Evolutionary conservation across 2,797 vertebrate species (phyloP), one percentile per base, ranked within the genome.

Genomic region (Cyprinodon diabolis): DNA sequence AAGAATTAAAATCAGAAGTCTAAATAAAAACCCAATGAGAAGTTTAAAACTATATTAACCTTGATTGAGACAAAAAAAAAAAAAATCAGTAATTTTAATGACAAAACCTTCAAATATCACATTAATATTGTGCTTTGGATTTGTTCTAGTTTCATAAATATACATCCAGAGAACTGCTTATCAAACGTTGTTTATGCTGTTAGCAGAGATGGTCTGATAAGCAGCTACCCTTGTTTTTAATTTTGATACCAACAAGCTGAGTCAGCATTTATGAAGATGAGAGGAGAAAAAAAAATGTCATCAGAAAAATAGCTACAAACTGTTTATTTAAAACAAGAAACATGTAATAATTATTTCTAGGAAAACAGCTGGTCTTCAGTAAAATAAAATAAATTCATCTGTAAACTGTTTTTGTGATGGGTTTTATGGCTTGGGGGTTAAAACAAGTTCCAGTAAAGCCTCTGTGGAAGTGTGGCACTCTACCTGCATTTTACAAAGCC

Each of bases 131-230:
- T 43, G 40, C 40, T 43, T 43, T 43, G 40, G 40, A 43, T 9
- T 55, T 55, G 52, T 37, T 43, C 5, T 43, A 43, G 40, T 43
- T 43, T 43, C 40, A 43, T 43, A 8, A 30, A 43, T 8, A 43
- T 5, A 43, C 40, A 43, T 43, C 63, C 23, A 45, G 25, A 65
- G 52, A 62, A 69, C 69, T 52, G 75, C 55, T 78, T 89, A 84
- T 92, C 82, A 87, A 85, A 92, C 89, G 89, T 80, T 89, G 79
- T 82, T 77, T 13, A 62, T 69, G 78, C 90, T 69, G 78, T 89
- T 88, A 91, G 89, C 89, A 75, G 69, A 72, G 47, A 77, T 23
- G 54, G 66, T 71, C 54, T 23, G 70, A 80, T 55, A 69, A 90
- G 23, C 74, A 43, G 63, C 47, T 80, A 81, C 72, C 87, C 85